These are phyloP conservation scores for Panthera uncia DNA, from an alignment of 2,113 vertebrate genomes.

Conservation along the genomic window DNA sequence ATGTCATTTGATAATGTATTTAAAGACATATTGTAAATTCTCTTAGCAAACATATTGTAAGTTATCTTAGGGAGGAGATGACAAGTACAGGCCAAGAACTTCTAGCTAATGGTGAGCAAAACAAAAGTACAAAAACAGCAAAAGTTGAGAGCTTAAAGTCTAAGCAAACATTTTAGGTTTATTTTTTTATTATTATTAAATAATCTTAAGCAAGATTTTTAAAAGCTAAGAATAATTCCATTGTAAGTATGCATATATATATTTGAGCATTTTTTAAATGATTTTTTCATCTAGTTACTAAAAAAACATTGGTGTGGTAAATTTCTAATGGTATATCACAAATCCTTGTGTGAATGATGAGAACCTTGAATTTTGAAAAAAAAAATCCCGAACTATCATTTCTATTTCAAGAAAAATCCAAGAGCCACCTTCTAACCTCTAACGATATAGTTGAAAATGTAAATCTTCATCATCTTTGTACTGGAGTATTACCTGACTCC, in stretches of 20 bases:
- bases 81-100: background rate
- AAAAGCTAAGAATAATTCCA: background rate
- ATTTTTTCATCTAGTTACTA: background rate
- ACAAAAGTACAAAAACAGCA: background rate
- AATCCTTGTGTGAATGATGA: background rate
- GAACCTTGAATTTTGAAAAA: background rate
- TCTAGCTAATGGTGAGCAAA: background rate
- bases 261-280: background rate
- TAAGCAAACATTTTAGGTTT: background rate
- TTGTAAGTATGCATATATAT: background rate
- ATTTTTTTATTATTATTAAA: background rate
- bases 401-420: background rate
- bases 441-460: background rate
- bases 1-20: constrained; percentile 43
- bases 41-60: constrained; percentile 13
- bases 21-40: constrained; percentile 31
- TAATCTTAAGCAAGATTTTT: background rate
- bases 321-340: background rate
- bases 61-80: background rate
- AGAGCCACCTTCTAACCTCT: background rate
- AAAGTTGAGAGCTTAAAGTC: background rate
- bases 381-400: background rate
- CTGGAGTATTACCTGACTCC: background rate
- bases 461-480: background rate
- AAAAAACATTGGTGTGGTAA: background rate